A percentile compares a stretch with the other conserved stretches of the same genome.
Evolutionary conservation across 2,888 invertebrate species (phyloP).

Genomic region (Lochmaea crataegi): DNA sequence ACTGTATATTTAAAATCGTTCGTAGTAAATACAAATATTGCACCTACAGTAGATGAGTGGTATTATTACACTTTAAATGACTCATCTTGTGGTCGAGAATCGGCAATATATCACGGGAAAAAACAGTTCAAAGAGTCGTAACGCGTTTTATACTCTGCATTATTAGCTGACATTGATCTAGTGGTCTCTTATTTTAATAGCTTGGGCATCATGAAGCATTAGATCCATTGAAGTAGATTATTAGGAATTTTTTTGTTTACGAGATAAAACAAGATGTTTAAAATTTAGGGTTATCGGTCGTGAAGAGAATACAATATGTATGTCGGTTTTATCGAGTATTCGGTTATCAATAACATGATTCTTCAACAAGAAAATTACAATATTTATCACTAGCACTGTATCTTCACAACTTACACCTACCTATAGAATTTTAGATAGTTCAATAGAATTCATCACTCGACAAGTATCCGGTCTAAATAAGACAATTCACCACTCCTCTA

Average conservation of each 20-base stretch:
- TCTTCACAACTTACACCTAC: background rate
- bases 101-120: constrained; percentile 22
- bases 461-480: no score
- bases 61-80: constrained; percentile 16
- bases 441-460: background rate
- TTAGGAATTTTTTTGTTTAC: constrained; percentile 34
- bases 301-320: background rate
- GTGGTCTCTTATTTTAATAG: constrained; percentile 50
- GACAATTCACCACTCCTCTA: no score
- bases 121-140: constrained; percentile 36
- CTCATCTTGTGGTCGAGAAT: constrained; percentile 16
- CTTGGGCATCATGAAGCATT: constrained; percentile 47
- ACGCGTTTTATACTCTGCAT: constrained; percentile 47
- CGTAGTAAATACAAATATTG: background rate
- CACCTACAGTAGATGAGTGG: constrained; percentile 11
- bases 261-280: constrained; percentile 16
- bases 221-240: constrained; percentile 34
- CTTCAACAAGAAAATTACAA: background rate
- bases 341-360: background rate
- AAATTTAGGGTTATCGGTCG: background rate
- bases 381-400: background rate
- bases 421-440: background rate
- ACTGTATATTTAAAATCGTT: no score
- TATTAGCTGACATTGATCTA: constrained; percentile 52
- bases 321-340: background rate